Evolutionary conservation across 2,888 invertebrate genomes (phyloP), one percentile per base, ranked within the genome.

Genomic region (Ophion ventricosus): DNA sequence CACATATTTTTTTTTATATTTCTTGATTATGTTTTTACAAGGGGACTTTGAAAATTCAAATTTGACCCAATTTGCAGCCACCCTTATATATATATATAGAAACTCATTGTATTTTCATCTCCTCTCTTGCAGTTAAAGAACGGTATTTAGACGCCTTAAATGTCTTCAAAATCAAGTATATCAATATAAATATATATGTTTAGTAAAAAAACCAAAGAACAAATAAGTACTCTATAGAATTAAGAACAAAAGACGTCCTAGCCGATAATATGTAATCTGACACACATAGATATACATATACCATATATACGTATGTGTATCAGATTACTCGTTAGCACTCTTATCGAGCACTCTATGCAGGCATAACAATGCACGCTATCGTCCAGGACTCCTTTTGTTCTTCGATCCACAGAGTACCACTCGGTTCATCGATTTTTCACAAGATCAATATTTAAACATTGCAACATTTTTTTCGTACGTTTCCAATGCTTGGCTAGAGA

Each of bases 241-340:
- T 17, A 49, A 49, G 49, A 49, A 49, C 49, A 49, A 35, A 35
- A 35, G 64, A 35, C 61, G 14, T 61, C 14, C 17, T 17, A 4
- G 14, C 49, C 49, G 49, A 49, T 49, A 49, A 49, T 49, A 11
- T 49, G 14, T 49, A 49, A 49, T 49, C 49, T 49, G 49, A 49
- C 14, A 49, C 17, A 49, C 49, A 4, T 17, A 49, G 14, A 17
- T 17, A 35, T 14, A 5, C 5, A 14, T 2, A 40, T 66, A 1
- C 1, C 20, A 11, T 26, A 73, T 57, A 59, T 20, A 5, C 20
- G 40, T 26, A 49, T 4, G 0, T 11, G 49, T 72, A 67, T 83
- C 61, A 72, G 43, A 67, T 80, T 77, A 72, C 80, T 77, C 80
- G 67, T 83, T 80, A 76, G 64, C 43, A 10, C 70, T 59, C 67